These are phyloP conservation scores for Heterocephalus glaber DNA, from an alignment of 2,113 vertebrate species.

Conservation along the genomic window DNA sequence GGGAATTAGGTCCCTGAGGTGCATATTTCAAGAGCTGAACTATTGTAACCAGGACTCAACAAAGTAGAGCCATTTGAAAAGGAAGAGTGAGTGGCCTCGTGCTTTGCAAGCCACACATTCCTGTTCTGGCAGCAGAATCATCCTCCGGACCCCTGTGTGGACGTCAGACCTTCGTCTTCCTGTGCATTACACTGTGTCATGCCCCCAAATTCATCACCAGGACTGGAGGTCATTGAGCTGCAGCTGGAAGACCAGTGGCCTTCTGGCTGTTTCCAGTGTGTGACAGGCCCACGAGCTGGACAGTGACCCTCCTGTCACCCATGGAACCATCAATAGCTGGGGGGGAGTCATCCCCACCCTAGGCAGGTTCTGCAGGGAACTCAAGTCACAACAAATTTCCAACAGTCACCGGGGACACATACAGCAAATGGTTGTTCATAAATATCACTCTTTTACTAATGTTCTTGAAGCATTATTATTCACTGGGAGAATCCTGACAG, in stretches of 20 bases:
- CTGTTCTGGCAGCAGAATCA: not conserved
- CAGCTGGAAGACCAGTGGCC: not conserved
- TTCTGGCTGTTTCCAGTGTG: not conserved
- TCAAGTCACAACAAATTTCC: not conserved
- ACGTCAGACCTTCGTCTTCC: not conserved
- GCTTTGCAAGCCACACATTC: not conserved
- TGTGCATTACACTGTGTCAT: accelerated
- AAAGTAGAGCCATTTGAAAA: not conserved
- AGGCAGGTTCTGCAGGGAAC: not conserved
- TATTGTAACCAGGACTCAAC: accelerated
- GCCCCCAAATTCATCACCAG: no score
- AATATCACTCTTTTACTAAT: not conserved
- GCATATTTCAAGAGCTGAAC: accelerated
- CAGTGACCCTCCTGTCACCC: not conserved
- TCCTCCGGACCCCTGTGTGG: not conserved
- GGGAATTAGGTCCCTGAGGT: not conserved
- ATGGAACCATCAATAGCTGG: not conserved
- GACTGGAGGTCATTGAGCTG: not conserved
- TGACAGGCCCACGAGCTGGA: not conserved
- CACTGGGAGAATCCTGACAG: not conserved
- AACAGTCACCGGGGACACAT: not conserved
- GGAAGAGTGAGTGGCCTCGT: no score
- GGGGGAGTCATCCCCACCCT: not conserved
- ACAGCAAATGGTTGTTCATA: not conserved
- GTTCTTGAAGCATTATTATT: no score